A percentile compares a stretch with the other conserved stretches of the same genome.
These are phyloP conservation scores for Galeruca laticollis DNA, from an alignment of 2,888 invertebrate genomes.

Conservation along the genomic window DNA sequence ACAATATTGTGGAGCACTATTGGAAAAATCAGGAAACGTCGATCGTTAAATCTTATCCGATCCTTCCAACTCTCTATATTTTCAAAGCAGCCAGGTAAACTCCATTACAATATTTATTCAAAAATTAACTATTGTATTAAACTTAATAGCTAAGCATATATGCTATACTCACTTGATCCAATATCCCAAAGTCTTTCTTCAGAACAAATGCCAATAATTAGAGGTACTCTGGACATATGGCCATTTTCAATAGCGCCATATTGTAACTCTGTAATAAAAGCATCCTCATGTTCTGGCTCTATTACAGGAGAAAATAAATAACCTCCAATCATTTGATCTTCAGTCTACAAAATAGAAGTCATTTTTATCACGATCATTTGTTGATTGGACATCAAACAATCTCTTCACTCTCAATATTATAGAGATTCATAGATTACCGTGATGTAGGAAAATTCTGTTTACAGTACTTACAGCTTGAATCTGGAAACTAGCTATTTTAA, in stretches of 20 bases:
- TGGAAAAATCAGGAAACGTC: too few relatives aligned
- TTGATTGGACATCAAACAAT: too few relatives aligned
- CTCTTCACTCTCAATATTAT: too few relatives aligned
- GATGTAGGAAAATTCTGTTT: background rate
- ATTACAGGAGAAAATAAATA: conserved; percentile 39
- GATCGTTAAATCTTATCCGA: too few relatives aligned
- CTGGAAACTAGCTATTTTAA: conserved; percentile 26
- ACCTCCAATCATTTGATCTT: conserved; percentile 37
- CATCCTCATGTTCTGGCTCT: conserved; percentile 38
- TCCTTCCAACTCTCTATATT: too few relatives aligned
- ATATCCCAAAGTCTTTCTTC: conserved; percentile 27
- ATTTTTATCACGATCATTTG: too few relatives aligned
- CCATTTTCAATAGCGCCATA: conserved; percentile 13
- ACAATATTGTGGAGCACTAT: too few relatives aligned
- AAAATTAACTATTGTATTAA: too few relatives aligned
- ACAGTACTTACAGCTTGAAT: conserved; percentile 11
- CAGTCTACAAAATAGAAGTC: conserved; percentile 13
- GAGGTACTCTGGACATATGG: conserved; percentile 10
- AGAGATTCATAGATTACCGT: too few relatives aligned
- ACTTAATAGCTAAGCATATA: too few relatives aligned
- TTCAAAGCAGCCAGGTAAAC: too few relatives aligned
- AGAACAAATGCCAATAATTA: conserved; percentile 26
- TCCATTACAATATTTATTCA: too few relatives aligned
- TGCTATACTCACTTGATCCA: conserved; percentile 8
- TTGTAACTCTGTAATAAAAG: conserved; percentile 21